Evolutionary conservation across 1,140 invertebrate genomes (phyloP).

Genomic region (Scaptomyza pallida): DNA sequence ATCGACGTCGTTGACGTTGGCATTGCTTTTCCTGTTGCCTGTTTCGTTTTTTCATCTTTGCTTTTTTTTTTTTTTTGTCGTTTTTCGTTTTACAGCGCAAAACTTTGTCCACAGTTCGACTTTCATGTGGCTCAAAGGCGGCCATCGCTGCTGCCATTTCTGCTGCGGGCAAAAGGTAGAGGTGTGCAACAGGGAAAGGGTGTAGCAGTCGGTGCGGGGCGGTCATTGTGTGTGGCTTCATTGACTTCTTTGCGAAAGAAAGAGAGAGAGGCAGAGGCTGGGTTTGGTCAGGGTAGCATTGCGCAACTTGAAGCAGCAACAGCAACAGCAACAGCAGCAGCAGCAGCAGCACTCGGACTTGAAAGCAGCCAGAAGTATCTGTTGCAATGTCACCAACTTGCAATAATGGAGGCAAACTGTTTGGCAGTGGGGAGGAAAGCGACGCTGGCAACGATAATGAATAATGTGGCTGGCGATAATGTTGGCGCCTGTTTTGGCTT

Average conservation of each 20-base stretch:
- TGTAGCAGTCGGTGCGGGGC: no score
- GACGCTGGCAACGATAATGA: conserved; percentile 63
- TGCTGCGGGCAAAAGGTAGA: conserved; percentile 19
- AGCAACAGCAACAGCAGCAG: conserved; percentile 33
- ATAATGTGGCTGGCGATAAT: conserved; percentile 76
- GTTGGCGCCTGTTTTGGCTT: conserved; percentile 58
- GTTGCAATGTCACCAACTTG: conserved; percentile 77
- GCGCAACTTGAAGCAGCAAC: conserved; percentile 59
- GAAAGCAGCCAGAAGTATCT: conserved; percentile 53
- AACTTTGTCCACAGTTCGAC: conserved; percentile 71
- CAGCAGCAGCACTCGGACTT: conserved; percentile 20
- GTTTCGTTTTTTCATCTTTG: conserved; percentile 20
- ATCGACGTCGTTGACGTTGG: conserved; percentile 22
- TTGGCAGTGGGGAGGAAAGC: not conserved
- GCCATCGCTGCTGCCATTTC: not conserved
- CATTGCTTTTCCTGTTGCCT: conserved; percentile 41
- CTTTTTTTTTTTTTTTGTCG: conserved; percentile 9
- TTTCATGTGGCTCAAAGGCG: conserved; percentile 46
- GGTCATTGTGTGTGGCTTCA: conserved; percentile 27
- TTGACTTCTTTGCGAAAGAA: conserved; percentile 15
- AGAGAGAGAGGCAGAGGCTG: not conserved
- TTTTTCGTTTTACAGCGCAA: conserved; percentile 54
- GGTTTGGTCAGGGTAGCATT: not conserved
- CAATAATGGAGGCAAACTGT: conserved; percentile 31
- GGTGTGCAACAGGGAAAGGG: not conserved